Base-by-base conservation (phyloP, 2,888 invertebrate species). In the Congeria kusceri region DNA sequence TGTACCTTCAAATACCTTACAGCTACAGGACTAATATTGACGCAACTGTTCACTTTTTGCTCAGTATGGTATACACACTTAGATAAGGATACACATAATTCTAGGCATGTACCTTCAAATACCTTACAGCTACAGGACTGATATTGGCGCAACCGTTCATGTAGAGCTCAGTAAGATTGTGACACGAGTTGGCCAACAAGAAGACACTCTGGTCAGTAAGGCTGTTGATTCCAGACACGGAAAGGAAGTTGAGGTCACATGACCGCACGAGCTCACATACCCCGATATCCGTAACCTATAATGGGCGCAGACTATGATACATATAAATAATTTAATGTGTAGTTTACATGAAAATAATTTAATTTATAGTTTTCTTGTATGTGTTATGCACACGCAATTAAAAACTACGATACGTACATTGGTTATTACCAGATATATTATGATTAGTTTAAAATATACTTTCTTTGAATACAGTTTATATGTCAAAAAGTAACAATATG, bases 201-300 rank as follows among this genome's bases (percentile, higher is more conserved):
- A 92, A 90, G 58, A 92, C 88, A 67, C 89, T 89, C 58, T 87
- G 88, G 80, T 92, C 92, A 20, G 92, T 92, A 9, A 92, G 73
- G 65, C 86, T 86, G 70, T 87, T 80, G 27, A 91, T 83, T n/a
- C 92, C 92, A 1, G 92, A 90, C 46, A 92, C 67, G 7, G 90
- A 86, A 46, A 91, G 65, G 28, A 67, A 74, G n/a, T 59, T 66
- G 15, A 92, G 84, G 20, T 90, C 85, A 78, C 91, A 91, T 56
- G 83, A 77, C n/a, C 86, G 75, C 25, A 88, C 91, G 44, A 92
- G 56, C 47, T 84, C 85, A 78, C 90, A 90, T 7, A 92, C 81
- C 20, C 90, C 91, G 25, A 53, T 65, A 76, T 92, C 92, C 59
- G 92, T 92, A 39, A 92, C 86, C 92, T 92, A 79, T 9, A 76